Base-by-base conservation (phyloP, 2,797 vertebrate species). In the Allobates femoralis region DNA sequence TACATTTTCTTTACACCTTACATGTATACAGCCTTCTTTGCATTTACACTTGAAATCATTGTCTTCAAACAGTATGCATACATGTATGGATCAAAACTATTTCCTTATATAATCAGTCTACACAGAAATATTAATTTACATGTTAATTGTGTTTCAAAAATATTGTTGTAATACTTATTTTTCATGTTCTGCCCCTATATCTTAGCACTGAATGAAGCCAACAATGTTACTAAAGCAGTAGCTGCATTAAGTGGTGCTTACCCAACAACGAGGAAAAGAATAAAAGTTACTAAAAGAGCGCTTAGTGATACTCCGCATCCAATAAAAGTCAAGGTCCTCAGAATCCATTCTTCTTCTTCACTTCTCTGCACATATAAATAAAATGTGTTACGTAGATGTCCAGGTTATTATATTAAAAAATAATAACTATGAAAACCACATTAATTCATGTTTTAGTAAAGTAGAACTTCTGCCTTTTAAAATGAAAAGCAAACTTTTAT, bases 281-380 rank as follows among this genome's bases (percentile, higher is more conserved):
- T 90, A 90, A 98, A 96, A 89, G 96, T 98, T 92, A 96, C 94
- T 62, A 93, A 92, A 87, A 99, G 93, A 89, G 96, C 95, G 83
- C 96, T 98, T 90, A 98, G 95, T 88, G 97, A 98, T 90, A 98
- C 93, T 46, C 96, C 96, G 90, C 96, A 98, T 89, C 97, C 96
- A 21, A 97, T 94, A 34, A 97, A 96, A 21, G 96, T 97, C 89
- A 99, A 90, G 41, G 96, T 96, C 93, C 96, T 95, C 89, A 99
- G 92, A 8, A 93, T 93, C 53, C 91, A 91, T 90, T 97, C 95
- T 75, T 97, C 95, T 86, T 93, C 93, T 3, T 90, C 80, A 82
- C 90, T 96, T 90, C 92, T 94, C 97, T 99, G 93, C 3, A 26
- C n/a, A 79, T 28, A 71, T 18, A 80, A 50, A 86, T 58, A 5